Conservation (phyloP, 2,888 invertebrate species). For the Agrotis puta region DNA sequence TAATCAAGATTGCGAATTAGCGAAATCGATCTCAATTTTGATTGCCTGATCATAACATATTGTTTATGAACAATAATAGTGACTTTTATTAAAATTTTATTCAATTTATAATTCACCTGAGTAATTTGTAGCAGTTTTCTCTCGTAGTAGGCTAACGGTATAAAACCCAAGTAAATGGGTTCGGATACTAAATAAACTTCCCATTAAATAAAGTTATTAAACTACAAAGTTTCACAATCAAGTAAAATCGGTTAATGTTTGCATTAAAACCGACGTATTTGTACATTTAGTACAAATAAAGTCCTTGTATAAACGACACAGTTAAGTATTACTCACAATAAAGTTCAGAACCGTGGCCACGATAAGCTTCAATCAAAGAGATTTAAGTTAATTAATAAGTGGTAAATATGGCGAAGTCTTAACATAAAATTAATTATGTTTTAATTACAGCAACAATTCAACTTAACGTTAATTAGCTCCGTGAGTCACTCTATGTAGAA, state of each 20-base stretch:
- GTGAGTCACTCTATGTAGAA: slow-evolving; percentile 37
- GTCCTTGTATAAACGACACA: slow-evolving; percentile 8
- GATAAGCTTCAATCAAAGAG: slow-evolving; percentile 28
- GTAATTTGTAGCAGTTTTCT: slow-evolving; percentile 39
- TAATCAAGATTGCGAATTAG: slow-evolving; percentile 56
- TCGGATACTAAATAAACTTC: slow-evolving; percentile 61
- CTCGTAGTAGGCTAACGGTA: slow-evolving; percentile 60
- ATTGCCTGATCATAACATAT: slow-evolving; percentile 55
- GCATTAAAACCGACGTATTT: slow-evolving; percentile 47
- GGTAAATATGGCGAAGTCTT: slow-evolving; percentile 13
- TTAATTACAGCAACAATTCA: slow-evolving; percentile 39
- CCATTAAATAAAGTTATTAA: slow-evolving; percentile 68
- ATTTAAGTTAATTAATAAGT: slow-evolving; percentile 27
- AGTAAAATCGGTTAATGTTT: slow-evolving; percentile 70
- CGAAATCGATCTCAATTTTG: slow-evolving; percentile 52
- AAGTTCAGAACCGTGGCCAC: slow-evolving; percentile 2
- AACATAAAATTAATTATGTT: slow-evolving; percentile 29
- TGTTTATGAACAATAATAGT: slow-evolving; percentile 59
- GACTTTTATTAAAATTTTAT: slow-evolving; percentile 39
- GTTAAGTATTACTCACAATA: neutral
- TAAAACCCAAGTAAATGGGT: slow-evolving; percentile 61
- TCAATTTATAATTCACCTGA: slow-evolving; percentile 36
- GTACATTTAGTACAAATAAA: slow-evolving; percentile 28
- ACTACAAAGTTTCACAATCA: slow-evolving; percentile 68
- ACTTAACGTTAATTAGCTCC: slow-evolving; percentile 37